These are phyloP conservation scores for Colletes gigas DNA, from an alignment of 1,140 invertebrate species.

Conservation along the genomic window DNA sequence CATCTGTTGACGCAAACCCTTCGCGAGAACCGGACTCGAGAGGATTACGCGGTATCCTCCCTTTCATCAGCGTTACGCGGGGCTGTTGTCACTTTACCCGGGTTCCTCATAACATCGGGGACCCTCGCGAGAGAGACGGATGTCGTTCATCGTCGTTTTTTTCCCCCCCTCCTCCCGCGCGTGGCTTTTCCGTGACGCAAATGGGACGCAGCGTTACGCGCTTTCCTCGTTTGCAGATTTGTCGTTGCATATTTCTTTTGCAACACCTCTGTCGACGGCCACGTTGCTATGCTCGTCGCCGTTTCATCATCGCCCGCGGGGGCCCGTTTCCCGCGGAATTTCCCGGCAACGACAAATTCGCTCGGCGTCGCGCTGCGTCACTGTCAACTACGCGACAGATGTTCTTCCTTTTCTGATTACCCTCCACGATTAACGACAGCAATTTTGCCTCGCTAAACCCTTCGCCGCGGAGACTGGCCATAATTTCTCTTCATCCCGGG, in stretches of 20 bases:
- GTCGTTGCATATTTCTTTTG: constrained; percentile 34
- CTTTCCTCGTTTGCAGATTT: constrained; percentile 12
- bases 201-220: neutral
- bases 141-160: neutral
- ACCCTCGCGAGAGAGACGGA: constrained; percentile 13
- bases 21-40: constrained; percentile 43
- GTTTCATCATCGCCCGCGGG: constrained; percentile 40
- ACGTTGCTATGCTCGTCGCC: neutral
- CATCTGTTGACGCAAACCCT: constrained; percentile 44
- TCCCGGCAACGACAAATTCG: constrained; percentile 10
- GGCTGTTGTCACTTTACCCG: constrained; percentile 47
- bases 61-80: constrained; percentile 57
- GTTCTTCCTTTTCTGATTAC: neutral
- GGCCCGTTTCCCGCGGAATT: constrained; percentile 10
- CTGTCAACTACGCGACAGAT: constrained; percentile 15
- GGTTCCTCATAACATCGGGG: constrained; percentile 37
- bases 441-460: neutral
- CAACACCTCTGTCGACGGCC: neutral
- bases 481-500: neutral
- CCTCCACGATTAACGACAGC: neutral
- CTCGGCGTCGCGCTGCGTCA: neutral
- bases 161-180: too few species aligned
- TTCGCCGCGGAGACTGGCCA: neutral
- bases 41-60: constrained; percentile 59
- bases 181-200: constrained; percentile 17